A percentile compares a stretch with the other conserved stretches of the same genome.
phyloP scores from a whole-genome alignment of 2,113 vertebrate genomes.

The Limanda limanda region DNA sequence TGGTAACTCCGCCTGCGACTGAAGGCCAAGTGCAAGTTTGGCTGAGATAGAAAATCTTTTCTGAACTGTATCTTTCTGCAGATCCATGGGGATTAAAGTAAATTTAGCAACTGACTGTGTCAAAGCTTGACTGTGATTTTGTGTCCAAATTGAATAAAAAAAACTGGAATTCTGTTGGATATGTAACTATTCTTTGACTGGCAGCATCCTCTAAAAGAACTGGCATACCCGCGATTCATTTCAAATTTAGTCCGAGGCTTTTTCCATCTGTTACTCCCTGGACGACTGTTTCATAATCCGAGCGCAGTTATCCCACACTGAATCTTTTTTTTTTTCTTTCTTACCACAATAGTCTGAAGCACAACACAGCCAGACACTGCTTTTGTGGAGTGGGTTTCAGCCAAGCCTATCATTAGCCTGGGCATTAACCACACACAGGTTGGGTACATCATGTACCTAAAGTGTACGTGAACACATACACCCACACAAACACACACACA shows the following conservation, averaged over 20 bases:
- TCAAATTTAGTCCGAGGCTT: constrained; percentile 11
- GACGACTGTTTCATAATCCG: constrained; percentile 39
- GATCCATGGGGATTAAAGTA: background rate
- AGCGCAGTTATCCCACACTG: constrained; percentile 29
- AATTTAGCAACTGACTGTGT: background rate
- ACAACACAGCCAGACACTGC: constrained; percentile 59
- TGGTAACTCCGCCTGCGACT: constrained; percentile 13
- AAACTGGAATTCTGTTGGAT: fast-evolving
- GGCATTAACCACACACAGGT: constrained; percentile 51
- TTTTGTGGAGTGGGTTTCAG: constrained; percentile 47
- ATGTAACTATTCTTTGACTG: constrained; percentile 2
- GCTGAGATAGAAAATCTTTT: constrained; percentile 5
- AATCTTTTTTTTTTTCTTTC: constrained; percentile 18
- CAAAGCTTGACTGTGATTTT: background rate
- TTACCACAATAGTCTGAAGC: constrained; percentile 54
- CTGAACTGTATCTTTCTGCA: background rate
- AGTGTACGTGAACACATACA: background rate
- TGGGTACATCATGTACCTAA: constrained; percentile 50
- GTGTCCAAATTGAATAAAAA: constrained; percentile 2
- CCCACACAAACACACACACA: background rate
- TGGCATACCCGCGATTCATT: constrained; percentile 7
- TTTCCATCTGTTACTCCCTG: constrained; percentile 20
- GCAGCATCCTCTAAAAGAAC: background rate
- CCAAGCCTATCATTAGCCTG: constrained; percentile 54
- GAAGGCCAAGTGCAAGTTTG: constrained; percentile 15